A percentile compares a stretch with the other conserved stretches of the same genome.
Evolutionary conservation across 2,888 invertebrate genomes (phyloP).

Genomic region (Oligia strigilis): DNA sequence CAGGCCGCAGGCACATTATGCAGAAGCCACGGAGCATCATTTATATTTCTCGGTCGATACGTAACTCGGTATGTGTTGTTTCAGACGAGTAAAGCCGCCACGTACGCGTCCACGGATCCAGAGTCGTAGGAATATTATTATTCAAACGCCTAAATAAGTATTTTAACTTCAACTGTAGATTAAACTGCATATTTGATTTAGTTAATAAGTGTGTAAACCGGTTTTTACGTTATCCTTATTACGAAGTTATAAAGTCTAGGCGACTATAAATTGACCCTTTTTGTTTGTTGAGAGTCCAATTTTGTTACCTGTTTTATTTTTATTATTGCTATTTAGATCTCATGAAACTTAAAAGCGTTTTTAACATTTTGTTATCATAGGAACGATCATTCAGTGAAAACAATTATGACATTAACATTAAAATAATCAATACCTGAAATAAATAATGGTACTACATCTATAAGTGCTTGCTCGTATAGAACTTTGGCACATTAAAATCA

Average conservation of each 20-base stretch:
- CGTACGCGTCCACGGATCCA: constrained; percentile 81
- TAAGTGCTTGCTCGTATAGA: constrained; percentile 43
- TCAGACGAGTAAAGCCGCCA: constrained; percentile 85
- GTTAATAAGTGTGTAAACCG: constrained; percentile 64
- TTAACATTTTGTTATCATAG: constrained; percentile 47
- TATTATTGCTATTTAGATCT: constrained; percentile 70
- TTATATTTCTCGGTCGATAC: constrained; percentile 4
- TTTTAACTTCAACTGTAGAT: constrained; percentile 62
- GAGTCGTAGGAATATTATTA: constrained; percentile 74
- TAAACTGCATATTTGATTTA: constrained; percentile 57
- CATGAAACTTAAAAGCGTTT: constrained; percentile 59
- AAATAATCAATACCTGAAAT: constrained; percentile 27
- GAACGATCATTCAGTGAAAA: constrained; percentile 46
- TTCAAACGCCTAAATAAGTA: constrained; percentile 55
- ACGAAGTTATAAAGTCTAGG: constrained; percentile 65
- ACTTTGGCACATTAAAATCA: constrained; percentile 19
- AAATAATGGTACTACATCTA: constrained; percentile 21
- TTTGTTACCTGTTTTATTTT: constrained; percentile 72
- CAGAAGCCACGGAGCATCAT: constrained; percentile 30
- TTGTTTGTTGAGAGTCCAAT: constrained; percentile 69
- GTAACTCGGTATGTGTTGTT: constrained; percentile 64
- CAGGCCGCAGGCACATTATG: constrained; percentile 14
- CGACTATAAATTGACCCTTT: constrained; percentile 67
- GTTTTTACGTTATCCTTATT: constrained; percentile 54
- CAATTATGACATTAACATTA: constrained; percentile 45